Evolutionary conservation across 2,797 vertebrate genomes (phyloP), one percentile per base, ranked within the genome.

Genomic region (Bucorvus abyssinicus): DNA sequence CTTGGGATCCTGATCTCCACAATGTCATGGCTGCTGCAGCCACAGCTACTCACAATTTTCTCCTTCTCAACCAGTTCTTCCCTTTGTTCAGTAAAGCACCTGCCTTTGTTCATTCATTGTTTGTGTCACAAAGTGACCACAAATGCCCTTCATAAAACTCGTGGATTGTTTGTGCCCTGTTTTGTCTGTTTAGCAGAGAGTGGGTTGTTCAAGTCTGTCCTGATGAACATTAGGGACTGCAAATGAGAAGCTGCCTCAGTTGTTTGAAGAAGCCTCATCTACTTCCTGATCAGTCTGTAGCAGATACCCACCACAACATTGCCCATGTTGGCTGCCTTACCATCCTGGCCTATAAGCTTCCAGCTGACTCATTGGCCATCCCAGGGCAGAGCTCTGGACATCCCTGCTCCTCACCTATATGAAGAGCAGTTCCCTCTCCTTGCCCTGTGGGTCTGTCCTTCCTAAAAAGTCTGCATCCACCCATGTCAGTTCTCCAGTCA

Each of bases 361-460:
- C 32, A 59, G 5, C 14, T 50, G 14, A 0, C 0, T 18, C 7
- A 2, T 12, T 52, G 18, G 14, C 32, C 6, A 12, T 26, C 14
- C 27, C 44, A 80, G 27, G 50, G 17, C 19, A 68, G 34, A 76
- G 14, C 47, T 71, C 44, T 4, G 2, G 45, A 13, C 20, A 45
- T 50, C 13, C 5, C 16, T 81, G 14, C 15, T 73, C 18, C 47
- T 78, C 52, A 69, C 15, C 19, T 5, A 26, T 5, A 26, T 2
- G 38, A 59, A 67, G 14, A 26, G 36, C 26, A 26, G 7, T 21
- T 59, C 27, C 17, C 10, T 7, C 9, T 73, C 29, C 38, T 40
- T 40, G 38, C 38, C n/a, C n/a, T n/a, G n/a, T n/a, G n/a, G n/a
- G n/a, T n/a, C n/a, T n/a, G n/a, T n/a, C n/a, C n/a, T n/a, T n/a